These are phyloP conservation scores for Triops cancriformis DNA, from an alignment of 1,140 invertebrate genomes.

Conservation along the genomic window DNA sequence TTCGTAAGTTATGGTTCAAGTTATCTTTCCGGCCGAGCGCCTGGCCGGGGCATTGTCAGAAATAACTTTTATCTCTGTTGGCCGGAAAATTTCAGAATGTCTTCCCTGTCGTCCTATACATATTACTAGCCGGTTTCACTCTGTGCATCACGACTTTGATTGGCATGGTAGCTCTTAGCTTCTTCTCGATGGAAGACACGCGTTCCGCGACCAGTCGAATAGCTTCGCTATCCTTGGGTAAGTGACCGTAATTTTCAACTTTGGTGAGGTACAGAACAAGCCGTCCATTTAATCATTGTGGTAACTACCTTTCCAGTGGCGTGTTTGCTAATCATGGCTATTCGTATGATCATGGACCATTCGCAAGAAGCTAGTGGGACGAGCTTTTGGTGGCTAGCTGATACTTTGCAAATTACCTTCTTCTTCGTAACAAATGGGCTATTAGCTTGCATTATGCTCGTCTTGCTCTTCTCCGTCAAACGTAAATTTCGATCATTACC, in stretches of 20 bases:
- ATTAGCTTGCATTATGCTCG: not conserved
- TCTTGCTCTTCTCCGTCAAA: not conserved
- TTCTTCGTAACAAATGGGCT: not conserved
- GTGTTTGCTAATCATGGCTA: not conserved
- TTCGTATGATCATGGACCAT: not conserved
- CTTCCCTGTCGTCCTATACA: not conserved
- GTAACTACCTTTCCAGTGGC: not conserved
- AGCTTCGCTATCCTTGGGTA: not conserved
- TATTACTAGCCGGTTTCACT: not conserved
- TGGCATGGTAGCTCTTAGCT: not conserved
- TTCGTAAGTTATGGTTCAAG: not conserved
- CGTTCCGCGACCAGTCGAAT: not conserved
- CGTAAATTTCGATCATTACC: not conserved
- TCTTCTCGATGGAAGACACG: not conserved
- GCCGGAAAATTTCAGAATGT: not conserved
- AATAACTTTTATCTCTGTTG: too few relatives aligned
- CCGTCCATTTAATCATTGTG: not conserved
- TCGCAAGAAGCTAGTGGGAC: not conserved
- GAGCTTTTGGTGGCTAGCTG: not conserved
- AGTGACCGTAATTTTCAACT: not conserved
- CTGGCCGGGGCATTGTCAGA: too few relatives aligned
- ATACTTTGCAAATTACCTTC: conserved; percentile 1
- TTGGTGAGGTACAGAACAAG: not conserved
- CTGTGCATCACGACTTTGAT: not conserved
- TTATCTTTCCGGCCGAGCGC: not conserved